A percentile compares a stretch with the other conserved stretches of the same genome.
These are phyloP conservation scores for Callospermophilus lateralis DNA, from an alignment of 2,113 vertebrate species.

Conservation along the genomic window DNA sequence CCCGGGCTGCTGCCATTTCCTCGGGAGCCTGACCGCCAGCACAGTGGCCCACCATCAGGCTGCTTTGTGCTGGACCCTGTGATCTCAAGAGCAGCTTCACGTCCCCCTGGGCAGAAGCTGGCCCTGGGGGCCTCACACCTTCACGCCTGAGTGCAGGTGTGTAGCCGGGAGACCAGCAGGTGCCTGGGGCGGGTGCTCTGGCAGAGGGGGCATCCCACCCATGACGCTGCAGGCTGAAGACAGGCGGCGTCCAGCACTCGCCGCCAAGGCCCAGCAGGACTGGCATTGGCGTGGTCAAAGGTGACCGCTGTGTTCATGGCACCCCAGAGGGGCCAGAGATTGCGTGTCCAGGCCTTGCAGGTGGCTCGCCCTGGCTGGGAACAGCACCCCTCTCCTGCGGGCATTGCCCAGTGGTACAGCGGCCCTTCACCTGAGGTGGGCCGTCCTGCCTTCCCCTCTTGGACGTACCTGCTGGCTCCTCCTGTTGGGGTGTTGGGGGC, in stretches of 20 bases:
- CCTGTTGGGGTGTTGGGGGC: too few species aligned
- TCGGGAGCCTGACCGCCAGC: too few species aligned
- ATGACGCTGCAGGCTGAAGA: accelerated
- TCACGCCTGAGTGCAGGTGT: background rate
- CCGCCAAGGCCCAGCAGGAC: background rate
- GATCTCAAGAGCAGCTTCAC: background rate
- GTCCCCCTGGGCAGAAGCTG: too few species aligned
- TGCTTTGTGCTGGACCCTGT: background rate
- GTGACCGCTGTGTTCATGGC: background rate
- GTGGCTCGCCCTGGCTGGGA: background rate
- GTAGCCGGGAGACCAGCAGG: background rate
- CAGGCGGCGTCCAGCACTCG: accelerated
- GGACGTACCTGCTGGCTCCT: background rate
- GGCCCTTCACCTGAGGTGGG: accelerated
- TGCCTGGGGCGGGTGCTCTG: too few species aligned
- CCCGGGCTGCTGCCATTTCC: background rate
- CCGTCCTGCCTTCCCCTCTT: background rate
- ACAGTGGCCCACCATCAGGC: background rate
- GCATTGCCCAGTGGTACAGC: accelerated
- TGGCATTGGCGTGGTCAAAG: accelerated
- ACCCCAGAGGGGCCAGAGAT: too few species aligned
- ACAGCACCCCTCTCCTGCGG: background rate
- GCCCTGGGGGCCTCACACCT: background rate
- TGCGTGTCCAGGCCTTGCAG: accelerated
- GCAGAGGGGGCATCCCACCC: accelerated